A percentile compares a stretch with the other conserved stretches of the same genome.
phyloP scores from a whole-genome alignment of 1,140 invertebrate species.

The Pararge aegeria region DNA sequence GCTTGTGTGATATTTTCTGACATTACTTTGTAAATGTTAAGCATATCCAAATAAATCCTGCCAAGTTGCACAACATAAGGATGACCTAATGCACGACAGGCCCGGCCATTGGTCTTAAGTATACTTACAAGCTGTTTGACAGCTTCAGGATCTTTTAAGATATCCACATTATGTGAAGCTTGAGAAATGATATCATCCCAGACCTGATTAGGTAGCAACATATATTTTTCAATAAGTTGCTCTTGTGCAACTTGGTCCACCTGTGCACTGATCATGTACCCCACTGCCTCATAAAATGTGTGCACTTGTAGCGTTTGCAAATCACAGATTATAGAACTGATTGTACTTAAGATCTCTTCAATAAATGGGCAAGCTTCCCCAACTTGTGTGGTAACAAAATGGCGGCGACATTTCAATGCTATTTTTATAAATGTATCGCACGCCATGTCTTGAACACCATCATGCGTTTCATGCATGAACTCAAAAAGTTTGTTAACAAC shows the following conservation, averaged over 20 bases:
- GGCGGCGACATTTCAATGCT: slow-evolving; percentile 98
- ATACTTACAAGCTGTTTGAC: slow-evolving; percentile 99
- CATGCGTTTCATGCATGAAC: slow-evolving; percentile 99
- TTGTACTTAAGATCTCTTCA: slow-evolving; percentile 98
- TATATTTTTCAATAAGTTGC: slow-evolving; percentile 97
- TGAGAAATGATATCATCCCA: slow-evolving; percentile 99
- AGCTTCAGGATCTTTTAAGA: slow-evolving; percentile 96
- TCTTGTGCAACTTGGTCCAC: slow-evolving; percentile 94
- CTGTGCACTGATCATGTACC: slow-evolving; percentile 99
- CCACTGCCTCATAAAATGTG: slow-evolving; percentile 99
- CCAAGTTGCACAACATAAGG: slow-evolving; percentile 97
- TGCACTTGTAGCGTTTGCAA: slow-evolving; percentile 99
- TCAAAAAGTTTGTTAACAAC: slow-evolving; percentile 99
- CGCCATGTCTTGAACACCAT: slow-evolving; percentile 99
- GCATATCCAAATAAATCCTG: slow-evolving; percentile 98
- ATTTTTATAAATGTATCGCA: slow-evolving; percentile 99
- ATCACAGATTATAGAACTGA: slow-evolving; percentile 99
- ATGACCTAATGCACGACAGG: slow-evolving; percentile 98
- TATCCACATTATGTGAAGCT: slow-evolving; percentile 97
- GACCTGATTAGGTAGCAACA: slow-evolving; percentile 97
- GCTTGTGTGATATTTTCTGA: slow-evolving; percentile 98
- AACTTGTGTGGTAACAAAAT: slow-evolving; percentile 98
- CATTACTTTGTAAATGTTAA: slow-evolving; percentile 99
- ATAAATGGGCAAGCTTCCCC: slow-evolving; percentile 99
- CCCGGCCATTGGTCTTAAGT: slow-evolving; percentile 98